Percentiles rank a stretch among this genome's conserved stretches.
These are phyloP conservation scores for Oscheius sp. DNA, from an alignment of 2,888 invertebrate species.

Conservation along the genomic window DNA sequence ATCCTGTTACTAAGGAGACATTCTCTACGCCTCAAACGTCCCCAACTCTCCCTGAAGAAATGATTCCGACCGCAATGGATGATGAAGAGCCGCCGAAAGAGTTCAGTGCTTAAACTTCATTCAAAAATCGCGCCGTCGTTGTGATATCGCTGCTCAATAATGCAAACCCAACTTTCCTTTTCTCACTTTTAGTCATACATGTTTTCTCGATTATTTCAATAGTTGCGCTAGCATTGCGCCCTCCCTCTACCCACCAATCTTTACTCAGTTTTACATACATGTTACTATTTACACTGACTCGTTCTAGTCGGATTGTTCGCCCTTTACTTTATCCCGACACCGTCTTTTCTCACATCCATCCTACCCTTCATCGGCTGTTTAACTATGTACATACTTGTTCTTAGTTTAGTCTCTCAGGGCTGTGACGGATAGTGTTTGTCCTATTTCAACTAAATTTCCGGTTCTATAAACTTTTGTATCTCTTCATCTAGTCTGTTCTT, in stretches of 20 bases:
- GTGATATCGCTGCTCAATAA: conserved; percentile 38
- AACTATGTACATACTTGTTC: conserved; percentile 18
- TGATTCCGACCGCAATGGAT: conserved; percentile 22
- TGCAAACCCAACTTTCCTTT: conserved; percentile 5
- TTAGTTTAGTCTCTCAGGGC: conserved; percentile 11
- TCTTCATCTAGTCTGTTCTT: not conserved
- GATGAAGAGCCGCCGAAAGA: conserved; percentile 54
- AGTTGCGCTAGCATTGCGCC: conserved; percentile 24
- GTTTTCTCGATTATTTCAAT: conserved; percentile 2
- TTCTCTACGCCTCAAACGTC: conserved; percentile 37
- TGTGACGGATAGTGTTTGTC: conserved; percentile 1
- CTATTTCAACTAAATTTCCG: conserved; percentile 8
- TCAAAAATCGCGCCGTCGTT: not conserved
- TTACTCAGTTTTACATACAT: not conserved
- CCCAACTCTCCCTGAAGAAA: conserved; percentile 10
- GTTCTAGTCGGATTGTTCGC: not conserved
- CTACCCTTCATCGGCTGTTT: not conserved
- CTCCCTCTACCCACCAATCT: not conserved
- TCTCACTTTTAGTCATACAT: conserved; percentile 20
- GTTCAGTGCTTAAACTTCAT: conserved; percentile 39
- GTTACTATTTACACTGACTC: not conserved
- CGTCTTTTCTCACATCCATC: not conserved
- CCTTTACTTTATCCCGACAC: conserved; percentile 1
- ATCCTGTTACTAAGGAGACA: conserved; percentile 1
- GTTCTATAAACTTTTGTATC: conserved; percentile 8